Evolutionary conservation across 2,888 invertebrate genomes (phyloP), one percentile per base, ranked within the genome.

Genomic region (Altica lythri): DNA sequence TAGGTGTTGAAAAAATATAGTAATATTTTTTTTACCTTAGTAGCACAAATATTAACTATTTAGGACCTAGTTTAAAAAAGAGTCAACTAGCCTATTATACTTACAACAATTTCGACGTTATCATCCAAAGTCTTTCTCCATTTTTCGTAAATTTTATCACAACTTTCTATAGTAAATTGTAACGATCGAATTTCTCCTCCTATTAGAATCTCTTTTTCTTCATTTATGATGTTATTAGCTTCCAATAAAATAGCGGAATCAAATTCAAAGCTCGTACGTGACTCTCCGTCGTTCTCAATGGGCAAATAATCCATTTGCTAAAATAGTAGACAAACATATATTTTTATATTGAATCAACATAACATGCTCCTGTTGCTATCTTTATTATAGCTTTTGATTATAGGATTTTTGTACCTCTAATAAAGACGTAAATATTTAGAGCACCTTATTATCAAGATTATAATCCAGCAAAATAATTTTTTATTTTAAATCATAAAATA

Each of bases 81-180:
- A n/a, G n/a, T n/a, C n/a, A n/a, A n/a, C n/a, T n/a, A n/a, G n/a
- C n/a, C 17, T 5, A 35, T 18, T 10, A 18, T 35, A 58, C 84
- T 78, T 72, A 91, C 92, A 75, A 92, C 85, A 72, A 93, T 87
- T 71, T 90, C 88, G 57, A 84, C 86, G 49, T 88, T 86, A 14
- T 82, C 79, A 2, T 82, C 83, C 66, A 92, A 79, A 52, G 86
- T 83, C 71, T 86, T 86, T 73, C 85, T 84, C 85, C 89, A 88
- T 72, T 88, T 88, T 50, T 88, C 85, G 75, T 86, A 84, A 47
- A 91, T 86, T n/a, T 87, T 80, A 32, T 83, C 79, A 55, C 85
- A 84, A 53, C 85, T 86, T n/a, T 80, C 80, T 16, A 84, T 77
- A 47, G 69, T 71, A 53, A 74, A 73, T 47, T 74, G 70, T 22